A percentile compares a stretch with the other conserved stretches of the same genome.
Evolutionary conservation across 2,888 invertebrate species (phyloP).

Genomic region (Masnerella sp.): DNA sequence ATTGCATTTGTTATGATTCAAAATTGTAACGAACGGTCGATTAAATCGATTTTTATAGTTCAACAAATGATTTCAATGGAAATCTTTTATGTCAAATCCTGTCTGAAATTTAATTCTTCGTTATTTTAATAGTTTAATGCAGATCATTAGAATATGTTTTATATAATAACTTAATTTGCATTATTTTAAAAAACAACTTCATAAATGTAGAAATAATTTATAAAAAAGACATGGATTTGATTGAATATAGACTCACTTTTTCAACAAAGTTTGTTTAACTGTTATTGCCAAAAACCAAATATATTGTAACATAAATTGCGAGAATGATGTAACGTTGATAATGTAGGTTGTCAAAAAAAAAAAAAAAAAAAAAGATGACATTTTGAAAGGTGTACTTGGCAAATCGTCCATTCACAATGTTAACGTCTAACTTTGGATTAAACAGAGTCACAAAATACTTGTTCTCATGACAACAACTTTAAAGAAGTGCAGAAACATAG

Average conservation of each 20-base stretch:
- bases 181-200: not conserved
- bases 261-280: slow-evolving; percentile 5
- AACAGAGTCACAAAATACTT: slow-evolving; percentile 1
- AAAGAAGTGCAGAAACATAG: slow-evolving; percentile 21
- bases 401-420: slow-evolving; percentile 33
- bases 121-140: not conserved
- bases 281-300: slow-evolving; percentile 1
- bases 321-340: slow-evolving; percentile 3
- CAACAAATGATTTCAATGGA: too few species aligned
- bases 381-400: slow-evolving; percentile 17
- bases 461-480: not conserved
- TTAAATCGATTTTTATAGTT: too few species aligned
- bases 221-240: slow-evolving; percentile 26
- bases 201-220: too few species aligned
- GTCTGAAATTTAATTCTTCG: not conserved
- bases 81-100: slow-evolving; percentile 18
- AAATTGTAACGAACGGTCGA: too few species aligned
- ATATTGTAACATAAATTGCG: slow-evolving; percentile 1
- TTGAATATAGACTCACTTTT: slow-evolving; percentile 3
- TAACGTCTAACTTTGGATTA: slow-evolving; percentile 17
- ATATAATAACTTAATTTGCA: not conserved
- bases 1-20: too few species aligned
- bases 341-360: too few species aligned
- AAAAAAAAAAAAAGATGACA: too few species aligned
- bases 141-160: too few species aligned